These are phyloP conservation scores for Sarcophaga bullata DNA, from an alignment of 1,140 invertebrate species.

Conservation along the genomic window DNA sequence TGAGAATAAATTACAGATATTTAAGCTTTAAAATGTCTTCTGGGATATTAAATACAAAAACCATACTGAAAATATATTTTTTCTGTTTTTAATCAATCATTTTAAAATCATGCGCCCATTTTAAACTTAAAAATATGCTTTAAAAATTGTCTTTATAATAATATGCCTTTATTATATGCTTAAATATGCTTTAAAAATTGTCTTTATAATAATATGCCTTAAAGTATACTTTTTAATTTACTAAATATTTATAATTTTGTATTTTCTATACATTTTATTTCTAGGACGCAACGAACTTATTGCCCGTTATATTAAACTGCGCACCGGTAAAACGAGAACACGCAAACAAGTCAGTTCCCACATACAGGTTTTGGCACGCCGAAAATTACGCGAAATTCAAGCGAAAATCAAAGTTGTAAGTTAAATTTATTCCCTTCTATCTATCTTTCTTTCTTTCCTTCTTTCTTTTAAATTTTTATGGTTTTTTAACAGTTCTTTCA, in stretches of 20 bases:
- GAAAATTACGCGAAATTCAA: conserved; percentile 97
- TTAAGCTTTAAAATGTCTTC: too few species aligned
- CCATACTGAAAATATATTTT: too few species aligned
- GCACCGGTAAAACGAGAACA: conserved; percentile 98
- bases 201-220: too few species aligned
- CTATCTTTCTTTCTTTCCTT: neutral
- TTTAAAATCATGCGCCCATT: too few species aligned
- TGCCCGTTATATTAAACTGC: conserved; percentile 98
- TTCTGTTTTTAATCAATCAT: too few species aligned
- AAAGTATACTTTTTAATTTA: neutral
- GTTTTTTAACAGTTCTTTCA: neutral
- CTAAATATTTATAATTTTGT: conserved; percentile 10
- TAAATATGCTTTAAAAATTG: too few species aligned
- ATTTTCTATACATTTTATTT: neutral
- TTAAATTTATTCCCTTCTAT: conserved; percentile 50
- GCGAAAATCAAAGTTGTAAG: conserved; percentile 96
- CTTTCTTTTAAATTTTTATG: neutral
- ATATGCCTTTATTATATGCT: too few species aligned
- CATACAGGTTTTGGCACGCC: conserved; percentile 97
- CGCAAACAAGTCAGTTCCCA: conserved; percentile 99
- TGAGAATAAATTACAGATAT: too few species aligned
- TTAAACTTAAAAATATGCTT: too few species aligned
- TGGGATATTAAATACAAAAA: too few species aligned
- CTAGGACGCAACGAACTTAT: conserved; percentile 99
- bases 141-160: too few species aligned